These are phyloP conservation scores for Protobothrops mucrosquamatus DNA, from an alignment of 2,113 vertebrate genomes.

Conservation along the genomic window DNA sequence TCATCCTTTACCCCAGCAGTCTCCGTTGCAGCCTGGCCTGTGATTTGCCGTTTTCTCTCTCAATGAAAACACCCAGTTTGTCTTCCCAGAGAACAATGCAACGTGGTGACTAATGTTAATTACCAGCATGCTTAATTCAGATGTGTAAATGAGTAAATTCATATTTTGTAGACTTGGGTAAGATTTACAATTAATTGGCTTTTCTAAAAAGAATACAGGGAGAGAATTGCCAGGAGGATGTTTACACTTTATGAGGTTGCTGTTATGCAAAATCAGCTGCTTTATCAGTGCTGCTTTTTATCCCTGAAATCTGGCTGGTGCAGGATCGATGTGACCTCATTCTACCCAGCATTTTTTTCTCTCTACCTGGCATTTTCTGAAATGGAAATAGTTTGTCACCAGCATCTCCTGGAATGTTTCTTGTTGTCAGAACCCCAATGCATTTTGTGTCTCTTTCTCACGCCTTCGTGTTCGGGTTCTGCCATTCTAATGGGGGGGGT, in stretches of 20 bases:
- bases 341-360: slow-evolving; percentile 7
- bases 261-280: slow-evolving; percentile 50
- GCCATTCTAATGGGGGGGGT: too few species aligned
- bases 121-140: slow-evolving; percentile 43
- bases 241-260: slow-evolving; percentile 46
- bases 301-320: slow-evolving; percentile 43
- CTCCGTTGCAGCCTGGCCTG: not conserved
- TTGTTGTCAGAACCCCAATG: too few species aligned
- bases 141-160: slow-evolving; percentile 43
- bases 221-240: slow-evolving; percentile 40
- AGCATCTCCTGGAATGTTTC: too few species aligned
- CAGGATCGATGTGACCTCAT: slow-evolving; percentile 39
- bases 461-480: too few species aligned
- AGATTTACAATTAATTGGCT: slow-evolving; percentile 53
- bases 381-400: too few species aligned
- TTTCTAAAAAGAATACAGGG: slow-evolving; percentile 28
- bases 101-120: slow-evolving; percentile 45
- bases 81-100: slow-evolving; percentile 16
- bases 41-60: slow-evolving; percentile 21
- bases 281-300: slow-evolving; percentile 38
- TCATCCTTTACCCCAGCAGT: slow-evolving; percentile 14
- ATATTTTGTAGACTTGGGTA: slow-evolving; percentile 43
- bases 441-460: too few species aligned
- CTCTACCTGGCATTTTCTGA: not conserved
- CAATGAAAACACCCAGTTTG: slow-evolving; percentile 11